phyloP scores from a whole-genome alignment of 2,888 invertebrate genomes.

The Mesopsocus fuscifrons region DNA sequence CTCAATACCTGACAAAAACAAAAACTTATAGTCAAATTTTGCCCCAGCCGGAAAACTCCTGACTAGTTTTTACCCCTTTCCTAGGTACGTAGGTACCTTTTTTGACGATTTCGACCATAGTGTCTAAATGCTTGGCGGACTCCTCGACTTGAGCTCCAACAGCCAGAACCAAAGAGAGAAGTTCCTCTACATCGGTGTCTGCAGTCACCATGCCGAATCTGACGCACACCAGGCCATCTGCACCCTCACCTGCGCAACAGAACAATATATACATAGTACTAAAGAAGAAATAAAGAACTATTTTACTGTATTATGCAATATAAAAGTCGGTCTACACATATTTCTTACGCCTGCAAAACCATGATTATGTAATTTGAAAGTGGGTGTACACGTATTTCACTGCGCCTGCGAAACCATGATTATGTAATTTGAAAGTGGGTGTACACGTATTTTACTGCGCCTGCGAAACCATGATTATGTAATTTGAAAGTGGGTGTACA shows the following conservation, averaged over 20 bases:
- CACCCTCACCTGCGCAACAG: conserved; percentile 61
- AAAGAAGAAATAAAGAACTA: too few relatives aligned
- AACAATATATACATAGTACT: too few relatives aligned
- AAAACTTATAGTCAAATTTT: not conserved
- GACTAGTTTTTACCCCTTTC: not conserved
- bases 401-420: too few relatives aligned
- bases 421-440: too few relatives aligned
- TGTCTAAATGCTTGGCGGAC: conserved; percentile 75
- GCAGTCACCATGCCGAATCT: conserved; percentile 93
- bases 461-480: too few relatives aligned
- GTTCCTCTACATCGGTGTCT: conserved; percentile 83
- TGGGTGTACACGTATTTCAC: too few relatives aligned
- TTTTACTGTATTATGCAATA: too few relatives aligned
- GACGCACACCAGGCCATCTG: conserved; percentile 73
- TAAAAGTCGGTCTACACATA: too few relatives aligned
- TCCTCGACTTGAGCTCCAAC: conserved; percentile 89
- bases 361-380: too few relatives aligned
- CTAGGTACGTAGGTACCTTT: conserved; percentile 37
- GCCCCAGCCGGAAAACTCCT: not conserved
- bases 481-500: too few relatives aligned
- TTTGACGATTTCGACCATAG: conserved; percentile 88
- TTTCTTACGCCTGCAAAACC: too few relatives aligned
- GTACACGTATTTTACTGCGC: too few relatives aligned
- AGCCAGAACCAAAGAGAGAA: conserved; percentile 65
- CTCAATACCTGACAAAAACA: conserved; percentile 50